phyloP scores from a whole-genome alignment of 2,888 invertebrate genomes.

The Drosophila tripunctata region DNA sequence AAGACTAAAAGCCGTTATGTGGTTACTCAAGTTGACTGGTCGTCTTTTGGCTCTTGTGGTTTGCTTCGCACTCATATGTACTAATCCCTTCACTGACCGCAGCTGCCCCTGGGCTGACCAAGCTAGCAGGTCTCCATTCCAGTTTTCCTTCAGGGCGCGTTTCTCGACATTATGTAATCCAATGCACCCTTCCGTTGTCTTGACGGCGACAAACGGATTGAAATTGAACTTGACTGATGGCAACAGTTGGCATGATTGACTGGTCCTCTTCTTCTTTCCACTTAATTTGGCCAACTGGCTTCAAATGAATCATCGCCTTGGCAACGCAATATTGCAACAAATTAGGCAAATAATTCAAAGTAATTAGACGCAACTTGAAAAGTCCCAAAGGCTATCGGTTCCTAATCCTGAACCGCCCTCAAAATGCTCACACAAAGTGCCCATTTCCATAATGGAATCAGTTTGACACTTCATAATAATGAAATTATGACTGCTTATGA shows the following conservation, averaged over 20 bases:
- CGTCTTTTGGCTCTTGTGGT: slow-evolving; percentile 37
- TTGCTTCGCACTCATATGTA: slow-evolving; percentile 41
- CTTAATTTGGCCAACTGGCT: slow-evolving; percentile 36
- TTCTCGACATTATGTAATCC: slow-evolving; percentile 61
- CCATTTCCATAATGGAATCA: slow-evolving; percentile 68
- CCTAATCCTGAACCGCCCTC: slow-evolving; percentile 8
- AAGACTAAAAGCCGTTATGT: slow-evolving; percentile 62
- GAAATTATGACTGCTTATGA: slow-evolving; percentile 77
- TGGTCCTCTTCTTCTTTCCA: no score
- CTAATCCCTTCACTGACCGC: slow-evolving; percentile 61
- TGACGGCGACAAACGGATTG: slow-evolving; percentile 51
- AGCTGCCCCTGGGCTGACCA: slow-evolving; percentile 53
- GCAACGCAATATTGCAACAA: slow-evolving; percentile 71
- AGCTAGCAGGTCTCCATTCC: background rate
- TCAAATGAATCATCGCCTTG: slow-evolving; percentile 77
- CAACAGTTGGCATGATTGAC: slow-evolving; percentile 75
- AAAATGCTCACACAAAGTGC: slow-evolving; percentile 66
- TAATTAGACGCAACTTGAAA: slow-evolving; percentile 69
- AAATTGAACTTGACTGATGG: slow-evolving; percentile 70
- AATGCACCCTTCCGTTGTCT: slow-evolving; percentile 46
- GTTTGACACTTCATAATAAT: slow-evolving; percentile 75
- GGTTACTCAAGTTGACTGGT: slow-evolving; percentile 47
- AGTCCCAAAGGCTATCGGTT: slow-evolving; percentile 38
- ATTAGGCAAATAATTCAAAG: slow-evolving; percentile 79
- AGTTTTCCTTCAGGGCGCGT: slow-evolving; percentile 12